Evolutionary conservation across 2,888 invertebrate species (phyloP).

Genomic region (Tethea ocularis): DNA sequence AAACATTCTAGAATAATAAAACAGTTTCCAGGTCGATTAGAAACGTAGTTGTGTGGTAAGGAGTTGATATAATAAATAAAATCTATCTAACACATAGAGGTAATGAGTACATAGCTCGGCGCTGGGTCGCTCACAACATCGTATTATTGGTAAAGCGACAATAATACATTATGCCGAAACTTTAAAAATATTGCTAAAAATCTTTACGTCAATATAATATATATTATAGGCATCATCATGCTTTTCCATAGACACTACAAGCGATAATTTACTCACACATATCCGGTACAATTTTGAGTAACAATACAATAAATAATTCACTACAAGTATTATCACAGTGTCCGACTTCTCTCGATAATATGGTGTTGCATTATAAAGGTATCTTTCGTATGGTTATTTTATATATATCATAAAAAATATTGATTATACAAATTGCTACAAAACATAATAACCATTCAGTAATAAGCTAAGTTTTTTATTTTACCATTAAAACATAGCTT

Average conservation of each 20-base stretch:
- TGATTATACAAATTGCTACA: neutral
- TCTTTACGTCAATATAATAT: slow-evolving; percentile 48
- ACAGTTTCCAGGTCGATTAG: slow-evolving; percentile 8
- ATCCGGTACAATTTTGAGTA: slow-evolving; percentile 68
- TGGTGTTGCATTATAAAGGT: neutral
- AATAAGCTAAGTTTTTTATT: no score
- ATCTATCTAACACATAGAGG: slow-evolving; percentile 66
- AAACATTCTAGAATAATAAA: neutral
- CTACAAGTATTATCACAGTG: slow-evolving; percentile 15
- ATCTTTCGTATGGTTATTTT: neutral
- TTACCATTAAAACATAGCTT: no score
- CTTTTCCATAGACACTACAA: slow-evolving; percentile 78
- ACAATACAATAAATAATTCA: slow-evolving; percentile 36
- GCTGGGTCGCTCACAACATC: slow-evolving; percentile 58
- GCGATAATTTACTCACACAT: slow-evolving; percentile 76
- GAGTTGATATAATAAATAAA: slow-evolving; percentile 51
- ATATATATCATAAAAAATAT: neutral
- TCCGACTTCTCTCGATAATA: neutral
- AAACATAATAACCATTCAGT: neutral
- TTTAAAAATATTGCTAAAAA: slow-evolving; percentile 59
- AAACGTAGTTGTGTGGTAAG: slow-evolving; percentile 59
- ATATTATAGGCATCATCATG: slow-evolving; percentile 70
- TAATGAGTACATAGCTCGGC: slow-evolving; percentile 63
- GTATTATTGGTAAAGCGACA: slow-evolving; percentile 67
- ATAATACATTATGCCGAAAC: slow-evolving; percentile 56